Percentiles rank a stretch among this genome's conserved stretches.
Evolutionary conservation across 2,797 vertebrate genomes (phyloP).

Genomic region (Typhlichthys eigenmanni): DNA sequence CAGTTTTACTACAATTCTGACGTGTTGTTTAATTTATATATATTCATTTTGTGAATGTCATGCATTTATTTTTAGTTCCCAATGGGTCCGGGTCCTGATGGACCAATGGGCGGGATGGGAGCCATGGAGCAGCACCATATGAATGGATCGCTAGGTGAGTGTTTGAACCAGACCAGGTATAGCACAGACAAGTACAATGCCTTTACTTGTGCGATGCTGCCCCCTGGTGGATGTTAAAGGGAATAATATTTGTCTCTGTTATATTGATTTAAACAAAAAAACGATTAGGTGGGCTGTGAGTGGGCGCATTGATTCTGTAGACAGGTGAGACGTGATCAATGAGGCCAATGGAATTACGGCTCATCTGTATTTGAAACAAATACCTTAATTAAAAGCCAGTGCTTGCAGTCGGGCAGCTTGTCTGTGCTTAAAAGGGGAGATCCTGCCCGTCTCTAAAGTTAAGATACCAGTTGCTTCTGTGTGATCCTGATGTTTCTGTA

Average conservation of each 20-base stretch:
- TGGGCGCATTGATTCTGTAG: conserved; percentile 48
- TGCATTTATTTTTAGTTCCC: conserved; percentile 78
- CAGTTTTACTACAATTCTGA: not conserved
- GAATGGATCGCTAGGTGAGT: conserved; percentile 91
- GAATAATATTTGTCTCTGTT: conserved; percentile 22
- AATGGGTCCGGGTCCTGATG: conserved; percentile 88
- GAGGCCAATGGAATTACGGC: conserved; percentile 37
- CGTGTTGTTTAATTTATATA: not conserved
- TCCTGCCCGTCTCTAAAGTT: conserved; percentile 13
- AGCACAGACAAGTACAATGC: not conserved
- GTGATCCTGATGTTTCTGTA: conserved; percentile 16
- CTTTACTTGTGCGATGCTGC: conserved; percentile 42
- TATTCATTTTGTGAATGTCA: not conserved
- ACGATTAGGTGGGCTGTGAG: conserved; percentile 54
- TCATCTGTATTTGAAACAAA: conserved; percentile 62
- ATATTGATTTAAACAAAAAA: conserved; percentile 56
- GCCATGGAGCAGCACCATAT: conserved; percentile 92
- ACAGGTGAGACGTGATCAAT: conserved; percentile 44
- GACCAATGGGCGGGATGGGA: conserved; percentile 87
- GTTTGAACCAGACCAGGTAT: not conserved
- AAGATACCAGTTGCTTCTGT: conserved; percentile 6
- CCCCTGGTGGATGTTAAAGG: conserved; percentile 52
- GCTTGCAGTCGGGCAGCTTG: conserved; percentile 20
- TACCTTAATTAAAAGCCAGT: conserved; percentile 52
- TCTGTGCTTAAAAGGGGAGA: conserved; percentile 13